Base-by-base conservation (phyloP, 2,113 vertebrate species). In the Misgurnus mizolepis region DNA sequence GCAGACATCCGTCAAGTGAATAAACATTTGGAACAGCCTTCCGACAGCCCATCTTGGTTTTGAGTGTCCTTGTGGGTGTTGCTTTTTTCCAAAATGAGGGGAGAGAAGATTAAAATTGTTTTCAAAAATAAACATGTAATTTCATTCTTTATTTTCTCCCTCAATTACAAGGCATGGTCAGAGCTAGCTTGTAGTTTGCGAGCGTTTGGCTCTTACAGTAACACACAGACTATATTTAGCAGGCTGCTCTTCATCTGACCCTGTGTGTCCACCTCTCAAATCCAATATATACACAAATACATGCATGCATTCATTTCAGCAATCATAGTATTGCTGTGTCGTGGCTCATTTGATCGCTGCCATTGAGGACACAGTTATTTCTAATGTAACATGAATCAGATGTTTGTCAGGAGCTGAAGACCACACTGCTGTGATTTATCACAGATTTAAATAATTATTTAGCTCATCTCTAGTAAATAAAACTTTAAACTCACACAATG, bases 91-190 rank as follows among this genome's bases (percentile, higher is more conserved):
- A 90, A 89, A 93, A 91, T 90, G 90, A 91, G 89, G 91, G 92
- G 88, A 90, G 90, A 94, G 92, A 91, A 94, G 92, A 93, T 93
- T 92, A 93, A 94, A 93, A 94, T 94, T 93, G 93, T 94, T 92
- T 91, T 93, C 91, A 92, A 93, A 94, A 94, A 93, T 93, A 94
- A 94, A 94, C 93, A 94, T 93, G 91, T 94, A 94, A 94, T 94
- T 94, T 94, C 88, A 91, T 89, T 92, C 91, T 91, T 93, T 93
- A 92, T 94, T 93, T 93, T 92, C 92, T 79, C 80, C 91, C 92
- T 92, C 91, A 94, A 94, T 94, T 94, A 94, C 93, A 94, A 93
- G 93, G 92, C 93, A 91, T 87, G 90, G 91, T 91, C 91, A 88
- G 90, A 90, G 88, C 87, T 86, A 89, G 91, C 92, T 93, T 92